Base-by-base conservation (phyloP, 2,888 invertebrate genomes). In the Scrobipalpa atriplicella region DNA sequence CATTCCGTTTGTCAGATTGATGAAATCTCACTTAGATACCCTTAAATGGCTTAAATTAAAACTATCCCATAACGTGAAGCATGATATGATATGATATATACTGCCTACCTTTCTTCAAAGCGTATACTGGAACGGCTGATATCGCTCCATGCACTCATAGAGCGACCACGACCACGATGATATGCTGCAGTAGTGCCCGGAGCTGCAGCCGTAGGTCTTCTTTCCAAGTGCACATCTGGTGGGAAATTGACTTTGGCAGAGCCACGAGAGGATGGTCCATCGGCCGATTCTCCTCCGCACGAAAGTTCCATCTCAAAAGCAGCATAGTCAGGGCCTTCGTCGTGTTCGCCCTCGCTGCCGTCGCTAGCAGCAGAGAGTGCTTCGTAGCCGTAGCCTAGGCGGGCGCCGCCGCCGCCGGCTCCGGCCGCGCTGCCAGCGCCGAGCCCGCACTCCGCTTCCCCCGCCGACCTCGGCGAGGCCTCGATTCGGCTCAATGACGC, bases 141-240 rank as follows among this genome's bases (percentile, higher is more conserved):
- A 81, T 97, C 97, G 79, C 97, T 97, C 97, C 97, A 97, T 51
- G 96, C 97, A 80, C 97, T 97, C 96, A 97, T 96, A 72, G 97
- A 97, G 47, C 95, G 93, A 1, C 95, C 97, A 83, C 89, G 94
- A 70, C 91, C 93, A 18, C 94, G 87, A 73, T 93, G 93, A 72
- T 93, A 89, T 60, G 88, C 82, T 9, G 94, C 90, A 58, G 91
- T 81, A 60, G 92, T 81, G 56, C 92, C 72, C 66, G 92, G 80
- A 51, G 92, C 72, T 19, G 92, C 79, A 54, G 90, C 86, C 1
- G 90, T 89, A 11, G 93, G 86, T 19, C 92, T 82, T 18, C 90
- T 84, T 83, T 93, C 93, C 80, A 87, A 83, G 85, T 91, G 87
- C 82, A 94, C 85, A 71, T 90, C 92, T 39, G 94, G 94, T 9